Evolutionary conservation across 2,797 vertebrate species (phyloP).

Genomic region (Chrysocyon brachyurus): DNA sequence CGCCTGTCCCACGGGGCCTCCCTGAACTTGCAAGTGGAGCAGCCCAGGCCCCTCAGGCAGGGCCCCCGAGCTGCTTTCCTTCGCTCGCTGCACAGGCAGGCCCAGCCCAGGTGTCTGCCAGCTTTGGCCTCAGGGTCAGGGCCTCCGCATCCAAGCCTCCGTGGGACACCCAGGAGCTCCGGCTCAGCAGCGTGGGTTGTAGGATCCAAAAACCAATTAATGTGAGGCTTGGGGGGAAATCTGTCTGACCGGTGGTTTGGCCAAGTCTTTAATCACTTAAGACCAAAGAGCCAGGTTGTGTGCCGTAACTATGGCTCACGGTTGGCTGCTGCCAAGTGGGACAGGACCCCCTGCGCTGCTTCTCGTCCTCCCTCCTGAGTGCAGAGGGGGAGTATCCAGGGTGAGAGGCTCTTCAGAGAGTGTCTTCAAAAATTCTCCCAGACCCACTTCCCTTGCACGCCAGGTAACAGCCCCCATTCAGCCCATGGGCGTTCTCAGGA

Average conservation of each 20-base stretch:
- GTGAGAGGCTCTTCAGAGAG: background rate
- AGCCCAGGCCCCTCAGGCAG: background rate
- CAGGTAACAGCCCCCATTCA: rapidly evolving
- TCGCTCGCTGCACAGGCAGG: background rate
- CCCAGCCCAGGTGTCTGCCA: background rate
- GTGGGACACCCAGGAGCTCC: background rate
- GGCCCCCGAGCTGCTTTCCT: background rate
- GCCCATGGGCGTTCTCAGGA: background rate
- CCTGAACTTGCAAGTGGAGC: background rate
- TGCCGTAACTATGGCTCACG: rapidly evolving
- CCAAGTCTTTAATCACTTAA: background rate
- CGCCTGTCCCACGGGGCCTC: background rate
- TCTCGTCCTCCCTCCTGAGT: background rate
- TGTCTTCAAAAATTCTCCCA: background rate
- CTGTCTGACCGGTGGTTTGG: background rate
- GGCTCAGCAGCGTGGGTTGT: background rate
- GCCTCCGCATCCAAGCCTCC: background rate
- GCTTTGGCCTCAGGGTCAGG: background rate
- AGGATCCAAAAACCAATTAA: constrained; percentile 52
- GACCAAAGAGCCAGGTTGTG: background rate
- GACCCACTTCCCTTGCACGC: background rate
- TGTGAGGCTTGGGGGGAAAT: background rate
- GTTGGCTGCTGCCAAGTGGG: background rate
- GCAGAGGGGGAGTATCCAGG: background rate
- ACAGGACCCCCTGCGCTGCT: rapidly evolving